Base-by-base conservation (phyloP, 2,113 vertebrate genomes). In the Bos javanicus region DNA sequence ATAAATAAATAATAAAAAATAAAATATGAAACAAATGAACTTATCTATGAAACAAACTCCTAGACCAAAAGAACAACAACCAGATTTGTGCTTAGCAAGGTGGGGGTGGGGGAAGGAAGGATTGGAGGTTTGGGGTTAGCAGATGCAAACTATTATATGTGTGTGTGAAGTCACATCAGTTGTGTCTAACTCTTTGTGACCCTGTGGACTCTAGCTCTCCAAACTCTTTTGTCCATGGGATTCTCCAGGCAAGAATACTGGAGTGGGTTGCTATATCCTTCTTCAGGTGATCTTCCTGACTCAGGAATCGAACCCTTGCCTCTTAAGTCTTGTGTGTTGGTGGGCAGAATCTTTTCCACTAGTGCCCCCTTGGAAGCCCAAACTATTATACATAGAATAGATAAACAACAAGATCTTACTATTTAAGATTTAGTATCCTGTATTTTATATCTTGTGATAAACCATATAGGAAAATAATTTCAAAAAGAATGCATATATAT, bases 71-170 rank as follows among this genome's bases (percentile, higher is more conserved):
- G 28, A 60, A 59, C 1, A 28, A 64, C 33, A 33, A 17, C 30
- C 16, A n/a, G 62, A 67, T 67, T n/a, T 67, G 33, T 67, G 62
- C 16, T 67, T 67, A 67, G 14, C 16, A n/a, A 67, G 15, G 62
- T 7, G 3, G 7, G 6, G 13, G 1, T 13, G 28, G 64, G 4
- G 4, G 33, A 19, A n/a, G 33, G 33, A 67, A n/a, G 7, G 15
- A n/a, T 67, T 67, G 33, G 62, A 67, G 33, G 33, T 67, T 67
- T n/a, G 62, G 7, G n/a, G 33, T 67, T 67, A n/a, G 7, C 62
- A n/a, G 33, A 67, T 67, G 64, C 33, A 67, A 67, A n/a, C 62
- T 67, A n/a, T 67, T 67, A 67, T 67, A 36, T 67, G 17, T 67
- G 64, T 67, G 17, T 67, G 64, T 67, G 64, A 67, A 36, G 8